Base-by-base conservation (phyloP, 2,888 invertebrate species). In the Lasioglossum vierecki region DNA sequence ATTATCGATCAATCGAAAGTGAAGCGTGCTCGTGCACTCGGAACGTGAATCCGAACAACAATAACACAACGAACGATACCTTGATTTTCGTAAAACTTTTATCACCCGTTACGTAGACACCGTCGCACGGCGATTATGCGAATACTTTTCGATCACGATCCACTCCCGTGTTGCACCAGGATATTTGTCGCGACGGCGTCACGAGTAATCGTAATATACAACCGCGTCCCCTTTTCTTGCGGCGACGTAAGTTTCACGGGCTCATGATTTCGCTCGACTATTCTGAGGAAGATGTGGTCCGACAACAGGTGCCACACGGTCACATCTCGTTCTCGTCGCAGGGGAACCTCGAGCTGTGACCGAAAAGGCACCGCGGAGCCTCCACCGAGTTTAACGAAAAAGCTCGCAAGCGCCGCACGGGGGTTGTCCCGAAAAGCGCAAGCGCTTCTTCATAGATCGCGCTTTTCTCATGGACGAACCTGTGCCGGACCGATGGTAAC, bases 401-500 rank as follows among this genome's bases (percentile, higher is more conserved):
- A 68, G 77, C 79, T 44, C 74, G 53, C 74, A 49, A 76, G 84
- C 88, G 86, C 79, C 75, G 73, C 70, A 26, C 81, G 68, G 80
- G 85, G 79, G 77, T 70, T 68, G 72, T 81, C 79, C 46, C 77
- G 68, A 79, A 92, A 82, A 79, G 93, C 93, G 93, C 93, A 93
- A 88, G 93, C 93, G 93, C 92, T 79, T 60, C 79, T 91, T 93
- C 93, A 93, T 93, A 88, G 93, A 93, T 93, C 91, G 93, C 82
- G 82, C 85, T 86, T 75, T 53, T 63, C 79, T 82, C 80, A 84
- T 68, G 80, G 82, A 79, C 68, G 44, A 74, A 77, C 63, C 70
- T 76, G n/a, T 57, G 70, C 66, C 76, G 57, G 11, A 46, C 78
- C 70, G 71, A 77, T 80, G 74, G 82, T 66, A 85, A 87, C 82